phyloP scores from a whole-genome alignment of 2,113 vertebrate species.

The Bostrychus sinensis region DNA sequence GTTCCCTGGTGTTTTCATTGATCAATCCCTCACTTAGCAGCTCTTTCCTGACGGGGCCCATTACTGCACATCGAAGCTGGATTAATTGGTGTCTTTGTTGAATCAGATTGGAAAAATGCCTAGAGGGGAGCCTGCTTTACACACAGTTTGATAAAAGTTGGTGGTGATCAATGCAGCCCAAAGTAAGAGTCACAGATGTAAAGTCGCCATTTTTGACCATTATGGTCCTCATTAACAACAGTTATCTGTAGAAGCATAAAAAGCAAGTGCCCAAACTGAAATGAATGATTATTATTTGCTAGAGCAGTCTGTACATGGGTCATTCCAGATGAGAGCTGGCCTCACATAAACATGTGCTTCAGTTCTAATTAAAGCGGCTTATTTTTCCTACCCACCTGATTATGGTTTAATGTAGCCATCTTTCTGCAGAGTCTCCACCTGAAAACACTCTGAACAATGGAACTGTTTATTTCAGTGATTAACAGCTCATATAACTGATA shows the following conservation, averaged over 20 bases:
- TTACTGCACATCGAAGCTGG: conserved; percentile 27
- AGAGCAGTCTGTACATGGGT: neutral
- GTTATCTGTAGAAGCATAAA: neutral
- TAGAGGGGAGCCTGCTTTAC: conserved; percentile 9
- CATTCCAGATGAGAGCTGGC: neutral
- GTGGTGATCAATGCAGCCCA: neutral
- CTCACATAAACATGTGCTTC: neutral
- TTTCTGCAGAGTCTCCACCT: too few species aligned
- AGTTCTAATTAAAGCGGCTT: neutral
- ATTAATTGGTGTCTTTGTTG: conserved; percentile 19
- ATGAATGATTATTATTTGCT: neutral
- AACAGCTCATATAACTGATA: too few species aligned
- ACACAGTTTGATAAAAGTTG: neutral
- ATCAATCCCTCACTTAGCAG: conserved; percentile 29
- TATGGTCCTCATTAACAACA: neutral
- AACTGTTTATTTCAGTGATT: too few species aligned
- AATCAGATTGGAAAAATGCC: conserved; percentile 51
- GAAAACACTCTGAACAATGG: too few species aligned
- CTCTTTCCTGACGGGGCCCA: neutral
- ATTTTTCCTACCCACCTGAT: neutral
- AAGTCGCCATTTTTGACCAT: too few species aligned
- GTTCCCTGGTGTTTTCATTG: conserved; percentile 5
- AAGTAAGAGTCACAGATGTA: neutral
- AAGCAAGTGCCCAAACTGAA: neutral
- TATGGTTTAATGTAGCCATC: neutral